These are phyloP conservation scores for Bombus pyrosoma DNA, from an alignment of 1,140 invertebrate genomes.

Conservation along the genomic window DNA sequence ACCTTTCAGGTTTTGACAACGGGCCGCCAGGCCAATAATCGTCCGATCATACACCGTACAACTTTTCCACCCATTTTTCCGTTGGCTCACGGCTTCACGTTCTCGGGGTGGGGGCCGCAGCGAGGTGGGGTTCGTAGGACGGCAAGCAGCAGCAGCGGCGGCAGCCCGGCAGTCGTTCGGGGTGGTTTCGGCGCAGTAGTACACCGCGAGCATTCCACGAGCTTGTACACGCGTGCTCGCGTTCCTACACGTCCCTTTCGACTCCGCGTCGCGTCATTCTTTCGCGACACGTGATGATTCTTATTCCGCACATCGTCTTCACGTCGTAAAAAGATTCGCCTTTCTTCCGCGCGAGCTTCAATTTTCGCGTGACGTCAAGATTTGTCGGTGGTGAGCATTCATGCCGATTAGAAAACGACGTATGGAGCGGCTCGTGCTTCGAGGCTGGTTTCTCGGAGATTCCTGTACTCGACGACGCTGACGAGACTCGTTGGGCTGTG, in stretches of 20 bases:
- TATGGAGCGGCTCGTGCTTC: neutral
- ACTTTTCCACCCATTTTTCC: conserved; percentile 47
- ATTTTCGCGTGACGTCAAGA: neutral
- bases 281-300: conserved; percentile 32
- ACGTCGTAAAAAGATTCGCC: neutral
- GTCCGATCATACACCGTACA: conserved; percentile 33
- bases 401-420: neutral
- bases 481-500: neutral
- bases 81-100: neutral
- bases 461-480: neutral
- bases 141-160: conserved; percentile 7
- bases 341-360: neutral
- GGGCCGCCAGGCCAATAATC: conserved; percentile 29
- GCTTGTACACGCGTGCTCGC: conserved; percentile 17
- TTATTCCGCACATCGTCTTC: neutral
- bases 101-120: neutral
- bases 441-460: neutral
- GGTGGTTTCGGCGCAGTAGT: conserved; percentile 35
- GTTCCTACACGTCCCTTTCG: no score
- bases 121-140: conserved; percentile 12
- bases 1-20: neutral
- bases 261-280: no score
- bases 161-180: conserved; percentile 36
- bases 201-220: conserved; percentile 19
- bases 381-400: conserved; percentile 2